Base-by-base conservation (phyloP, 2,888 invertebrate genomes). In the Papilio protenor region DNA sequence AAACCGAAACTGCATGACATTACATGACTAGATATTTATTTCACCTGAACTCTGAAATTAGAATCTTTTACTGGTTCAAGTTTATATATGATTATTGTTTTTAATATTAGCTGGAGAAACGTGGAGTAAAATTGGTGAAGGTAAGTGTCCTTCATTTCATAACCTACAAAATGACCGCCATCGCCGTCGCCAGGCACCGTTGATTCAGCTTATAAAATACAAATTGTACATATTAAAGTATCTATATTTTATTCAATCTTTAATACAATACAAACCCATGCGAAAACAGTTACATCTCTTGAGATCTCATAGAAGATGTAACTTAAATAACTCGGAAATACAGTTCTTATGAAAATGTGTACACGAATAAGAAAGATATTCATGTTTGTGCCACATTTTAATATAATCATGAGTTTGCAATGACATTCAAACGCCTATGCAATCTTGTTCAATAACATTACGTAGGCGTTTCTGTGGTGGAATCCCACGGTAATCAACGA, bases 171-270 rank as follows among this genome's bases (percentile, higher is more conserved):
- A 76, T 72, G 71, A 40, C 49, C 61, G 71, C 33, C 61, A 57
- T 76, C 59, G 47, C 73, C 73, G 27, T 40, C 45, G 45, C 49
- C 87, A 90, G 89, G 92, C 93, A 93, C 93, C 92, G 86, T 91
- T 84, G 92, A 93, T 93, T 93, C 93, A 93, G 93, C 93, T 90
- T 89, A 87, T 80, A 82, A 77, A 79, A 79, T 80, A 81, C 70
- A 81, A 78, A 77, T 55, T 72, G 57, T 78, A 79, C 70, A 79
- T 76, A 79, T 84, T 76, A 81, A 87, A 87, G 87, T 87, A 85
- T 85, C 86, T 85, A 77, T 40, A 23, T 49, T 73, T 33, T 57
- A 14, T 21, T 21, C n/a, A 45, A 57, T 14, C 40, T 40, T 40
- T 40, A 40, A 33, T 33, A 33, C 6, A 33, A 5, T 33, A 33